Evolutionary conservation across 2,888 invertebrate genomes (phyloP).

Genomic region (Gymnocheta viridis): DNA sequence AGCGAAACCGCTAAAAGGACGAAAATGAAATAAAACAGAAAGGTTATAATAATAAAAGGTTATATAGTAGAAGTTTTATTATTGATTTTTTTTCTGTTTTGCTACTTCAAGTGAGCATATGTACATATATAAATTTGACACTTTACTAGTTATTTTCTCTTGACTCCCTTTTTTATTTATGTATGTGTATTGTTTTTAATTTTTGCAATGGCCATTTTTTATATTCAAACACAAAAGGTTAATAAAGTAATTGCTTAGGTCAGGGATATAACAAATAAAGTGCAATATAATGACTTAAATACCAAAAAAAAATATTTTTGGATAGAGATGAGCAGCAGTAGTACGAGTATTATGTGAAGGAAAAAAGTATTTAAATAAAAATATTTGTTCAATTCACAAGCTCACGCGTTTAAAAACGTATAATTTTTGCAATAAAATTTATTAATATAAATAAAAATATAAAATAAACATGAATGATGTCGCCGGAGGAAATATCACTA

Average conservation of each 20-base stretch:
- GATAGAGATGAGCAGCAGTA: neutral
- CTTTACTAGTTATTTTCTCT: slow-evolving; percentile 1
- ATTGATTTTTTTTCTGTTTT: slow-evolving; percentile 50
- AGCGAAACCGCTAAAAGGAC: neutral
- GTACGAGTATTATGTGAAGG: neutral
- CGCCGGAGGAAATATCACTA: too few species aligned
- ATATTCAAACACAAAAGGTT: slow-evolving; percentile 37
- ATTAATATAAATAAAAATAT: too few species aligned
- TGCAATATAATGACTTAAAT: slow-evolving; percentile 3
- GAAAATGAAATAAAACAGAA: slow-evolving; percentile 5
- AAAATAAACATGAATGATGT: too few species aligned
- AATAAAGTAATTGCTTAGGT: slow-evolving; percentile 59
- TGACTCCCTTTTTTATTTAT: slow-evolving; percentile 6
- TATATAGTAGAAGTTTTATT: slow-evolving; percentile 12
- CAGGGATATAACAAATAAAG: slow-evolving; percentile 54
- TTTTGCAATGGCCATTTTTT: slow-evolving; percentile 7
- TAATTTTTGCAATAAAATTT: too few species aligned
- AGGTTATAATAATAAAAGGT: neutral
- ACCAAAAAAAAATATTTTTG: neutral
- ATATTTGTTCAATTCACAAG: too few species aligned
- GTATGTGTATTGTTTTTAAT: neutral
- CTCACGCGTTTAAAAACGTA: too few species aligned
- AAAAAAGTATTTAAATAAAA: too few species aligned
- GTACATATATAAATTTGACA: slow-evolving; percentile 45
- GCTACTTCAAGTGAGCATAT: too few species aligned